Evolutionary conservation across 2,113 vertebrate species (phyloP), one percentile per base, ranked within the genome.

Genomic region (Urocolius indicus): DNA sequence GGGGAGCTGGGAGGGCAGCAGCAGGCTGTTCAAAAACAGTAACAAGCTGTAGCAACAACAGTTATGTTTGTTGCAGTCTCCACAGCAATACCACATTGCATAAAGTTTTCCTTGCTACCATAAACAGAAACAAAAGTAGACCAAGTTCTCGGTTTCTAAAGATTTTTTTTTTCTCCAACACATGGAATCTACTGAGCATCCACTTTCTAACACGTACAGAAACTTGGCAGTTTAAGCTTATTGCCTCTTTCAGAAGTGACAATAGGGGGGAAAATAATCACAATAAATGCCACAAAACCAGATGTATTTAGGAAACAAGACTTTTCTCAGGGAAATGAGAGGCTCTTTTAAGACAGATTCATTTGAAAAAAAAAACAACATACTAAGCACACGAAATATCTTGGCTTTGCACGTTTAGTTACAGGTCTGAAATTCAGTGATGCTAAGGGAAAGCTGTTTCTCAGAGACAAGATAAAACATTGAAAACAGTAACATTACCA

Each of bases 361-460:
- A 1, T 65, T 81, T 84, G 73, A 29, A 75, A 78, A 73, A 87
- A n/a, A n/a, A 80, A 62, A 19, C 29, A 26, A 17, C 3, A 5
- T 63, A 49, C 57, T 51, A 32, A 75, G 38, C 29, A 75, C 20
- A 7, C 8, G 27, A 90, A 90, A 10, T 36, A 55, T 26, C 57
- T 91, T 55, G 77, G 77, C 52, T 84, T 61, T n/a, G 15, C 32
- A 12, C 23, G 26, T 76, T 84, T 24, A 68, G 36, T 43, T 46
- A 26, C 14, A 26, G 89, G 61, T 45, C 74, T 73, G 69, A 94
- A 90, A 84, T n/a, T 17, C 89, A 79, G 36, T 66, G 36, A 85
- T 74, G 87, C 32, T 36, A 87, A 95, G 41, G 34, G 86, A 93
- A 93, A 92, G 32, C 22, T 81, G 89, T 95, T 95, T 93, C 93